A percentile compares a stretch with the other conserved stretches of the same genome.
Conservation (phyloP, 2,888 invertebrate genomes). For the Trachelus stipa region DNA sequence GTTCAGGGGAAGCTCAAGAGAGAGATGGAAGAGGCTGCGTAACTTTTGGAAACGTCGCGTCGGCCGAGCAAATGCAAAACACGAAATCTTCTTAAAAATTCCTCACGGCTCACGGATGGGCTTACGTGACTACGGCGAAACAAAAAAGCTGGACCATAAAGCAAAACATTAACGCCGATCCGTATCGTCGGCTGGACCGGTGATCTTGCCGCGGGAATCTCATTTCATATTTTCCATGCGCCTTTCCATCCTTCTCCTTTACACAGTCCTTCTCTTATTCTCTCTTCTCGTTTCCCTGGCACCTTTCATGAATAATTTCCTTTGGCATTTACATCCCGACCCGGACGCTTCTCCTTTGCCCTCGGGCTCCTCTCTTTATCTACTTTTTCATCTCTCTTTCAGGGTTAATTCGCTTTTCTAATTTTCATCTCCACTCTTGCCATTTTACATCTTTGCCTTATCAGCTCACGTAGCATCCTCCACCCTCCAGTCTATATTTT, state of each 20-base stretch:
- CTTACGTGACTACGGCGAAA: slow-evolving; percentile 40
- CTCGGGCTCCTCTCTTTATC: slow-evolving; percentile 5
- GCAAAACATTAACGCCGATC: slow-evolving; percentile 50
- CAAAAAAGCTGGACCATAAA: slow-evolving; percentile 38
- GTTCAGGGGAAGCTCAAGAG: background rate
- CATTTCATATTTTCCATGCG: slow-evolving; percentile 37
- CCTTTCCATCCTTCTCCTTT: no score
- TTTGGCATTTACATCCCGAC: slow-evolving; percentile 41
- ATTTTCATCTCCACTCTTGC: no score
- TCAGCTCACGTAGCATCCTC: no score
- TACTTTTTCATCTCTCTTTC: background rate
- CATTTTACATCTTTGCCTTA: no score
- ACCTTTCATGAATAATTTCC: slow-evolving; percentile 55
- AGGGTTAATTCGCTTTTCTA: no score
- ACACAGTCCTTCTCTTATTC: slow-evolving; percentile 31
- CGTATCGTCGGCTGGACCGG: slow-evolving; percentile 42
- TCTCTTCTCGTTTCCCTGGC: slow-evolving; percentile 33
- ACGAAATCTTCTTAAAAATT: slow-evolving; percentile 33
- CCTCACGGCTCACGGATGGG: slow-evolving; percentile 11
- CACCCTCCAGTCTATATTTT: no score
- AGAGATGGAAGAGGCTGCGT: slow-evolving; percentile 18
- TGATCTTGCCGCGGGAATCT: slow-evolving; percentile 42
- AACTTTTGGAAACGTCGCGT: slow-evolving; percentile 38
- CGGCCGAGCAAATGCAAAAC: slow-evolving; percentile 25
- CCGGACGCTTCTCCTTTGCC: slow-evolving; percentile 16